Base-by-base conservation (phyloP, 2,113 vertebrate species). In the Chaetura pelagica region DNA sequence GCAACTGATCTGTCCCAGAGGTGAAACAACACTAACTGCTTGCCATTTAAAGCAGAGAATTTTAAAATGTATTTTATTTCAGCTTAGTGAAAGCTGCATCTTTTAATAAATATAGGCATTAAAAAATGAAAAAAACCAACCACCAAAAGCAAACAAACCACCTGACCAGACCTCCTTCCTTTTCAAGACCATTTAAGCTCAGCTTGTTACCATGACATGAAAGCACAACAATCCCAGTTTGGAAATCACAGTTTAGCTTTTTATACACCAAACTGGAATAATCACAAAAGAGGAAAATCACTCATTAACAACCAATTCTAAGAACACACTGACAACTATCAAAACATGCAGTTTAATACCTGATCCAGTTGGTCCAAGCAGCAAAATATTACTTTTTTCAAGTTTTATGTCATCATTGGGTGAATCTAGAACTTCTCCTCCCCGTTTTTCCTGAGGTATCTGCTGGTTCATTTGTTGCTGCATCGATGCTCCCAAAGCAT, bases 371-470 rank as follows among this genome's bases (percentile, higher is more conserved):
- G 99, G 99, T 97, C 99, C 99, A 71, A 99, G 98, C 87, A 99
- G 98, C 97, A 99, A 98, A 96, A 99, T 99, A 97, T 99, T 99
- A 98, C 99, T 99, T 97, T 99, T 99, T 97, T 99, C 99, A 97
- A 99, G 98, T 97, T 99, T 99, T 93, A 99, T 99, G 61, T 99
- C 99, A n/a, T 98, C 97, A 26, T 98, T 98, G 67, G 98, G 89
- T 35, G 99, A 99, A 98, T 99, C 99, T 93, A 99, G 96, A n/a
- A 99, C 98, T 89, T 99, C 99, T 15, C 99, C 99, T 76, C 99
- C 99, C 96, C 99, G 98, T 95, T 98, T 99, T 96, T 99, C 99
- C 96, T 99, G 99, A 94, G 98, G 98, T 74, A 98, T 97, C 91
- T 99, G 99, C 95, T 99, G 99, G 95, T 98, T 99, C 29, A 99